These are phyloP conservation scores for Patella ulyssiponensis DNA, from an alignment of 2,888 invertebrate genomes.

Conservation along the genomic window DNA sequence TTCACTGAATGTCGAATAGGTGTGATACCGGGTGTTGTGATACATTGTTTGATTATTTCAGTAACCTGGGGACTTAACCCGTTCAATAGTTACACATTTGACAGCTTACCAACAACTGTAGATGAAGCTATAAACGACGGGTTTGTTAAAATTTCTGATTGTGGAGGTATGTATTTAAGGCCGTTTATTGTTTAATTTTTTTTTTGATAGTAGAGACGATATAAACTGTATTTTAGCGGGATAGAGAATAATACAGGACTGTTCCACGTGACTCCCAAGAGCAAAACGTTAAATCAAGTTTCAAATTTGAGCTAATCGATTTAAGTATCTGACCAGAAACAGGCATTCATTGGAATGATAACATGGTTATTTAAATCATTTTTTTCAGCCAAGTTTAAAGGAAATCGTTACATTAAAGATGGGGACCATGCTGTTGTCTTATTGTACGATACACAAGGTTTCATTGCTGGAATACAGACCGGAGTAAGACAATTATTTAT, in stretches of 20 bases:
- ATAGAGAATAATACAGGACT: too few relatives aligned
- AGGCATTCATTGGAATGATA: too few relatives aligned
- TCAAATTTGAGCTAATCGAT: too few relatives aligned
- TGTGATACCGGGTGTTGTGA: not conserved
- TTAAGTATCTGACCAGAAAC: too few relatives aligned
- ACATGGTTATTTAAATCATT: too few relatives aligned
- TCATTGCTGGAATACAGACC: slow-evolving; percentile 70
- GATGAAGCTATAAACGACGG: slow-evolving; percentile 42
- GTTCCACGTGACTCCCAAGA: too few relatives aligned
- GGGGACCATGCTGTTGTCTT: slow-evolving; percentile 62
- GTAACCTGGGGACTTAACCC: not conserved
- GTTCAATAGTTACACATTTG: slow-evolving; percentile 25
- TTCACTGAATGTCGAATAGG: too few relatives aligned
- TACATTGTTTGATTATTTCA: not conserved
- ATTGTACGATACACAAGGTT: slow-evolving; percentile 66
- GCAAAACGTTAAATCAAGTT: too few relatives aligned
- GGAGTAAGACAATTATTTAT: slow-evolving; percentile 48
- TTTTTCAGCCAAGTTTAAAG: slow-evolving; percentile 48
- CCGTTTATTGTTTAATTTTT: too few relatives aligned
- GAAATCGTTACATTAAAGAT: slow-evolving; percentile 62
- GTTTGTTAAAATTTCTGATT: slow-evolving; percentile 38
- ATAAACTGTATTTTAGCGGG: too few relatives aligned
- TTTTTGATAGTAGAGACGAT: too few relatives aligned
- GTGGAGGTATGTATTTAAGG: slow-evolving; percentile 35
- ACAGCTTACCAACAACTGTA: slow-evolving; percentile 50